Base-by-base conservation (phyloP, 2,888 invertebrate species). In the Orthonevra nobilis region DNA sequence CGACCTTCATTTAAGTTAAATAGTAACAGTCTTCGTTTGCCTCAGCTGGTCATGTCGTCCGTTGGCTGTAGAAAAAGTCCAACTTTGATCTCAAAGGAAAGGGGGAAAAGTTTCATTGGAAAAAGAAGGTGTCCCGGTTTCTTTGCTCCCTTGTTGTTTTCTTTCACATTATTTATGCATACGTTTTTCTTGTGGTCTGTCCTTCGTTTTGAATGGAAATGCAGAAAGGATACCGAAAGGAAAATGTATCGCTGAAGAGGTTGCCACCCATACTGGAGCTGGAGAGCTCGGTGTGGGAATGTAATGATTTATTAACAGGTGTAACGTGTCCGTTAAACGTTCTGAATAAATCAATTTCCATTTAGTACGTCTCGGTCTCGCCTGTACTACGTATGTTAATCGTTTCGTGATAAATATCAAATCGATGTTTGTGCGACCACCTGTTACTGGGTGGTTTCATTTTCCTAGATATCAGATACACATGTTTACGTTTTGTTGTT, bases 231-330 rank as follows among this genome's bases (percentile, higher is more conserved):
- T 52, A 40, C 38, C 28, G 2, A 4, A 2, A 9, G 10, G 30
- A 56, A 68, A 15, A 15, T 30, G 61, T 30, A 54, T 20, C 54
- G 36, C n/a, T n/a, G 20, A 6, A 17, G 28, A 56, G 28, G 10
- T 20, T 42, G 38, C 46, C 66, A 64, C 58, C 44, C 52, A 56
- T 70, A 50, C n/a, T n/a, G n/a, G n/a, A 58, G 38, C 52, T 34
- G 40, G 38, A 14, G 68, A 68, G 30, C 44, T 48, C 54, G 42
- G 20, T 36, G 56, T 66, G 77, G 60, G 64, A 64, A 79, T 42
- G 44, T 10, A 68, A 79, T 79, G 79, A 79, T 79, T 79, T 79
- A 79, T 79, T 68, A 73, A 68, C 79, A 79, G 79, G 73, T 79
- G 79, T 79, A 73, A 72, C 73, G 56, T 73, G 66, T 73, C 79